Percentiles rank a stretch among this genome's conserved stretches.
Conservation (phyloP, 2,888 invertebrate species). For the Rhyacophila evoluta region DNA sequence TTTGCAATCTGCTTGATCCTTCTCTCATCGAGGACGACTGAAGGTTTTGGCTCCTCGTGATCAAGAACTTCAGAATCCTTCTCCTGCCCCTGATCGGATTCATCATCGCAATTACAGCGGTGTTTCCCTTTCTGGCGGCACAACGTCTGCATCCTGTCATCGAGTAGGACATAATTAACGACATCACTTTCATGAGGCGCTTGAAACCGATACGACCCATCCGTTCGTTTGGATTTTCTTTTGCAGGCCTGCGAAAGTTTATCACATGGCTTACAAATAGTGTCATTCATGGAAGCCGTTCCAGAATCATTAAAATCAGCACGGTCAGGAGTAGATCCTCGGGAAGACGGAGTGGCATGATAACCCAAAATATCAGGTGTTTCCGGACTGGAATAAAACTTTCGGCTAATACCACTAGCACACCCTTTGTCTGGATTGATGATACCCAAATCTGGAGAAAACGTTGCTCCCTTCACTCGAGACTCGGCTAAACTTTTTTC, state of each 20-base stretch:
- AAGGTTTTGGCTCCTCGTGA: slow-evolving; percentile 59
- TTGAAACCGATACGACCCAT: slow-evolving; percentile 45
- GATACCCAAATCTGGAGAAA: slow-evolving; percentile 57
- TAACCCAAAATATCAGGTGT: slow-evolving; percentile 56
- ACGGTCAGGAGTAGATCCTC: slow-evolving; percentile 55
- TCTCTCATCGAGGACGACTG: slow-evolving; percentile 60
- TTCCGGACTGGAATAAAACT: slow-evolving; percentile 57
- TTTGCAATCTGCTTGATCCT: slow-evolving; percentile 67
- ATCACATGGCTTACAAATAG: slow-evolving; percentile 23
- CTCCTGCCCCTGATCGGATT: slow-evolving; percentile 68
- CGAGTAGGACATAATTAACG: slow-evolving; percentile 64
- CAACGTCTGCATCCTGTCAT: slow-evolving; percentile 78
- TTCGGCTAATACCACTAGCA: slow-evolving; percentile 55
- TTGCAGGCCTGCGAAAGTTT: slow-evolving; percentile 31
- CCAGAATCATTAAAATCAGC: slow-evolving; percentile 46
- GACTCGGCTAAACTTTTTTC: not conserved
- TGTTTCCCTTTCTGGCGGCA: slow-evolving; percentile 83
- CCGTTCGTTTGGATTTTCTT: slow-evolving; percentile 45
- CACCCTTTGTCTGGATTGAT: slow-evolving; percentile 60
- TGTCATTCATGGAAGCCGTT: slow-evolving; percentile 28
- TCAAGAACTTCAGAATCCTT: slow-evolving; percentile 58
- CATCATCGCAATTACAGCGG: slow-evolving; percentile 80
- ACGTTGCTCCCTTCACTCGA: slow-evolving; percentile 56
- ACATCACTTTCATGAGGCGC: slow-evolving; percentile 53
- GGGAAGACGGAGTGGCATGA: slow-evolving; percentile 51